Evolutionary conservation across 1,140 invertebrate genomes (phyloP), one percentile per base, ranked within the genome.

Genomic region (Calephelis nemesis): DNA sequence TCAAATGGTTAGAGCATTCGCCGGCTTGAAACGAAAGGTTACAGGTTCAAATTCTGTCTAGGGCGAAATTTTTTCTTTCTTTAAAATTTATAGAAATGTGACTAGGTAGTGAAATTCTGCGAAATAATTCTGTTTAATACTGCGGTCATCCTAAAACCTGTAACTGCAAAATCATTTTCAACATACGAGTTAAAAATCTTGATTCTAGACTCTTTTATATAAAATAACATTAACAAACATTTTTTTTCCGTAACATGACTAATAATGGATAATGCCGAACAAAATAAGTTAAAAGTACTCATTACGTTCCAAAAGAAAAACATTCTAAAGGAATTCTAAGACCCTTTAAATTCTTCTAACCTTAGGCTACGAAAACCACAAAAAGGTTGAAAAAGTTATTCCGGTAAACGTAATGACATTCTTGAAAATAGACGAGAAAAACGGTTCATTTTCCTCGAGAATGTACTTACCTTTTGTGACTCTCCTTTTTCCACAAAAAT

Each of bases 401-500:
- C 54, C 30, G 54, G 19, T 39, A 58, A 40, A 54, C 52, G 15
- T 54, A 58, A 58, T 39, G 54, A 58, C 19, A 11, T 58, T 58
- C 54, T 58, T 58, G 30, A 58, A 39, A 40, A 58, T 58, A 12
- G 30, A 39, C 54, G 54, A 39, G 19, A 58, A 58, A 58, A 58
- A 58, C 54, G 15, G 54, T 39, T 39, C 54, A 58, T 58, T 58
- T 58, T 58, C 54, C 12, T 11, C 54, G 5, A 58, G 30, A 58
- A 58, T 30, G 54, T 58, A 58, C 54, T 58, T 58, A 58, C 54
- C 54, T 58, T 54, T 58, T 58, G 54, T 58, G 54, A 30, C 30
- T 39, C 30, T 58, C 54, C 54, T 30, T 58, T 58, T 58, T 58
- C 30, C 54, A 12, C 54, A 60, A 60, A 60, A 60, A 60, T 12